Evolutionary conservation across 92 coral and sea anemone genomes (phyloP).

Genomic region (Desmophyllum pertusum): DNA sequence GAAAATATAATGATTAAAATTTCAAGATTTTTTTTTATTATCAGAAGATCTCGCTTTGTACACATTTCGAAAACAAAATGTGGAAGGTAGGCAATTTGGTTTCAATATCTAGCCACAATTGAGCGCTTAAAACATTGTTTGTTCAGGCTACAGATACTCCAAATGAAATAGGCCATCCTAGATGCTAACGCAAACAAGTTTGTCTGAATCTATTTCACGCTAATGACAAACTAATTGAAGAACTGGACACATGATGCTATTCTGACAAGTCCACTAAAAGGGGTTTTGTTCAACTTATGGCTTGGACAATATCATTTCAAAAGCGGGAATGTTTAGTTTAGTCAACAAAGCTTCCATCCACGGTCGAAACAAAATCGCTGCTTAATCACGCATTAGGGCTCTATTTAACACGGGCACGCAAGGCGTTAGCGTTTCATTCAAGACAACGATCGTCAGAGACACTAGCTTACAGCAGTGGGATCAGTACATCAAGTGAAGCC

Average conservation of each 20-base stretch:
- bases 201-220: slow-evolving; percentile 92
- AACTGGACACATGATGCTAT: slow-evolving; percentile 73
- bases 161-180: slow-evolving; percentile 88
- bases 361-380: slow-evolving; percentile 57
- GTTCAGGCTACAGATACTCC: slow-evolving; percentile 91
- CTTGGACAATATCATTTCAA: slow-evolving; percentile 76
- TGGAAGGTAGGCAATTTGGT: slow-evolving; percentile 56
- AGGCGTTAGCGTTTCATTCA: slow-evolving; percentile 12
- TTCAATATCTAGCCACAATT: slow-evolving; percentile 79
- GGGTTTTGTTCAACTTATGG: slow-evolving; percentile 81
- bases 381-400: slow-evolving; percentile 30
- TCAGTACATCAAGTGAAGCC: not conserved
- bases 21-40: slow-evolving; percentile 1
- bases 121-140: slow-evolving; percentile 81
- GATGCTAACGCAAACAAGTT: slow-evolving; percentile 82
- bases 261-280: slow-evolving; percentile 91
- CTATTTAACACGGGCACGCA: slow-evolving; percentile 21
- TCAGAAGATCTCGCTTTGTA: slow-evolving; percentile 17
- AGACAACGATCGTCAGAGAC: slow-evolving; percentile 8
- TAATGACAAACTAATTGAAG: slow-evolving; percentile 85
- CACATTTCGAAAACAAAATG: slow-evolving; percentile 5
- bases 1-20: slow-evolving; percentile 21
- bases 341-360: slow-evolving; percentile 74
- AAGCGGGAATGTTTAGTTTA: slow-evolving; percentile 78
- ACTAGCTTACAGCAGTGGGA: not conserved